A percentile compares a stretch with the other conserved stretches of the same genome.
phyloP scores from a whole-genome alignment of 2,888 invertebrate species.

The Luperina testacea region DNA sequence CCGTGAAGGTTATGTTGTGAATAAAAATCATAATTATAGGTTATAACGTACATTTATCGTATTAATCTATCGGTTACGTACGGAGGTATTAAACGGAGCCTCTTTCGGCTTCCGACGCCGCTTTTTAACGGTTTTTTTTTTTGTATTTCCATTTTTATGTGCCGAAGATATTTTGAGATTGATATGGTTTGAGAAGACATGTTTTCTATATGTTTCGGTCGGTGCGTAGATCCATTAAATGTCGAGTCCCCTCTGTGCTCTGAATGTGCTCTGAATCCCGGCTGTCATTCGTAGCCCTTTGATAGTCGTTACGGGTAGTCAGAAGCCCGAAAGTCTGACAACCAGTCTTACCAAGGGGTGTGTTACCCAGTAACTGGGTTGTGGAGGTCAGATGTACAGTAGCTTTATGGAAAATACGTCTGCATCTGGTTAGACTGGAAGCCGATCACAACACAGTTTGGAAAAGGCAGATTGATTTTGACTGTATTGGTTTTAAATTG shows the following conservation, averaged over 20 bases:
- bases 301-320: neutral
- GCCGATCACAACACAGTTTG: no score
- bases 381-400: no score
- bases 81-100: constrained; percentile 65
- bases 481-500: no score
- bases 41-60: constrained; percentile 81
- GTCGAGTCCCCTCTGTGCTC: neutral
- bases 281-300: neutral
- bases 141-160: constrained; percentile 26
- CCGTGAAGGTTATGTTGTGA: constrained; percentile 71
- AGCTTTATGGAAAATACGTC: no score
- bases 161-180: constrained; percentile 45
- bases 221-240: neutral
- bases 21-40: constrained; percentile 83
- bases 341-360: neutral
- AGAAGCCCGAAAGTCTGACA: neutral
- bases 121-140: constrained; percentile 51
- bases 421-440: no score
- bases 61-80: constrained; percentile 82
- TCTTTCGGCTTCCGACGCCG: constrained; percentile 74
- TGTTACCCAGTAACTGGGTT: no score
- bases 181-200: constrained; percentile 32
- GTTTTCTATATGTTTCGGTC: neutral
- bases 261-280: neutral
- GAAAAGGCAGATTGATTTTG: no score